These are phyloP conservation scores for Porites australiensis DNA, from an alignment of 64 coral and sea anemone species.

Conservation along the genomic window DNA sequence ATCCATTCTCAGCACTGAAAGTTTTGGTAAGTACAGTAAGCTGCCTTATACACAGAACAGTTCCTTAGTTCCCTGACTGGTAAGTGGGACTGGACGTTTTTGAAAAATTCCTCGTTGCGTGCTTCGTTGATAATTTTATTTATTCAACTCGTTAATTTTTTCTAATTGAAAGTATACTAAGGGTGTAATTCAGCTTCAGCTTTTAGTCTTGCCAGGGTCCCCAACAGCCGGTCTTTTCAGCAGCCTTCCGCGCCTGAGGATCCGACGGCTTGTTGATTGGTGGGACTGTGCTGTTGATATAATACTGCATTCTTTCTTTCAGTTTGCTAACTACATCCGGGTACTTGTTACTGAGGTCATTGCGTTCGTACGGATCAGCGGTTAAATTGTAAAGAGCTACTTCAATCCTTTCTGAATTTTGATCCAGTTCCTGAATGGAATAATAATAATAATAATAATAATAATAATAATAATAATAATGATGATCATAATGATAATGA, in stretches of 20 bases:
- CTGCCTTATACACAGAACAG: no score
- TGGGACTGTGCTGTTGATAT: no score
- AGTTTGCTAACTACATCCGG: conserved; percentile 45
- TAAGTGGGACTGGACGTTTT: no score
- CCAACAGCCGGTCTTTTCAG: conserved; percentile 38
- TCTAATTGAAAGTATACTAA: no score
- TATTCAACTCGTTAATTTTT: no score
- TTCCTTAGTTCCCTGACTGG: no score
- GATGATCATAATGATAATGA: no score
- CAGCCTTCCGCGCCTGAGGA: conserved; percentile 8
- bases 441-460: not conserved
- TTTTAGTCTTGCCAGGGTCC: conserved; percentile 35
- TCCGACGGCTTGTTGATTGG: conserved; percentile 26
- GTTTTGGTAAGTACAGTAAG: no score
- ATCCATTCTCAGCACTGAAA: no score
- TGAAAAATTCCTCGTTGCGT: no score
- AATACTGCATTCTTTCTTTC: conserved; percentile 26
- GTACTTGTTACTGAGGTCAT: conserved; percentile 41
- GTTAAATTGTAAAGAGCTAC: conserved; percentile 59
- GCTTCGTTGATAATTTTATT: no score
- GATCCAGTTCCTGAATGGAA: not conserved
- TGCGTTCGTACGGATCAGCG: conserved; percentile 56
- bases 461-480: not conserved
- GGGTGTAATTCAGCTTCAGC: no score
- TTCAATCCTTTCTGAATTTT: conserved; percentile 18